Evolutionary conservation across 2,888 invertebrate genomes (phyloP).

Genomic region (Cheilosia impressa): DNA sequence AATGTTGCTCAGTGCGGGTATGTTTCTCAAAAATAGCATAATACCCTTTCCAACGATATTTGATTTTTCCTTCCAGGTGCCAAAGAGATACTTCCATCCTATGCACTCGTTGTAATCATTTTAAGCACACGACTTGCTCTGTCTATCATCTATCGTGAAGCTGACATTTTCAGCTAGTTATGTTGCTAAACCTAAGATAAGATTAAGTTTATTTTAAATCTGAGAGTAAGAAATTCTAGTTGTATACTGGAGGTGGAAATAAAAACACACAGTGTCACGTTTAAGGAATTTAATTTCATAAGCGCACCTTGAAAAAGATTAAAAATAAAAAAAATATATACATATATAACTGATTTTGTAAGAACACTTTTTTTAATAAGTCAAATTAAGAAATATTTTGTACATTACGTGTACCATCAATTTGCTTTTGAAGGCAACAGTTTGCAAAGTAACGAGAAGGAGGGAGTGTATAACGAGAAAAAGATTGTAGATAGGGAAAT

Average conservation of each 20-base stretch:
- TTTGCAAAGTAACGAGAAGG: not conserved
- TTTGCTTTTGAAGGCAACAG: not conserved
- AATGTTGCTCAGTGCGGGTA: constrained; percentile 76
- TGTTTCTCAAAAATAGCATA: not conserved
- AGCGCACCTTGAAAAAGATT: constrained; percentile 65
- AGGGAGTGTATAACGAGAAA: not conserved
- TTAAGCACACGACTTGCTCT: constrained; percentile 20
- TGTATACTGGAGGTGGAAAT: constrained; percentile 24
- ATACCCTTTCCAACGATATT: not conserved
- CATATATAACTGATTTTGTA: constrained; percentile 23
- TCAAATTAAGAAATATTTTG: constrained; percentile 23
- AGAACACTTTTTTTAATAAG: constrained; percentile 6
- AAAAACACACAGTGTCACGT: constrained; percentile 39
- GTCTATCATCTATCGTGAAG: constrained; percentile 35
- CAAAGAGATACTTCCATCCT: constrained; percentile 24
- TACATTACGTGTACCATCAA: not conserved
- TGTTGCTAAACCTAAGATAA: not conserved
- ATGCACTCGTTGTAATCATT: constrained; percentile 22
- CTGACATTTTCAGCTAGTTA: constrained; percentile 60
- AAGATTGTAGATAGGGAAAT: constrained; percentile 43
- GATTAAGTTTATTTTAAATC: constrained; percentile 20
- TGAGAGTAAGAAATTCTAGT: constrained; percentile 20
- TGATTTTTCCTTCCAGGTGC: constrained; percentile 29
- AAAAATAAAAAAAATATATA: constrained; percentile 21
- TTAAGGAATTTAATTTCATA: constrained; percentile 59